These are phyloP conservation scores for Macrostomum lignano DNA, from an alignment of 1,140 invertebrate genomes.

Conservation along the genomic window DNA sequence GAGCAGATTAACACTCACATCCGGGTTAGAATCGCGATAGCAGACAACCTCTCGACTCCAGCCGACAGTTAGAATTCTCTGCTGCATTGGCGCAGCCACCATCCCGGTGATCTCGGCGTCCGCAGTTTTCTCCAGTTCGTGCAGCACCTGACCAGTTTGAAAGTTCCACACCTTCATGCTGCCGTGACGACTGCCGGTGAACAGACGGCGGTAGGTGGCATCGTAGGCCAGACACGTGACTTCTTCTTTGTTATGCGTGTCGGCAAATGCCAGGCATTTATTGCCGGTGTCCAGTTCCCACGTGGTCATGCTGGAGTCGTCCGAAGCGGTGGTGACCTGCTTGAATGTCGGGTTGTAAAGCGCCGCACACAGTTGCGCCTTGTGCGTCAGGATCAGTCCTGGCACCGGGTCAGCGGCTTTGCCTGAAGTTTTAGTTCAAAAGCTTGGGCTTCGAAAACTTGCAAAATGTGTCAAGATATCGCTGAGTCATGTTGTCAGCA, in stretches of 20 bases:
- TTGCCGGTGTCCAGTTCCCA: too few species aligned
- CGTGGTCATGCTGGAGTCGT: constrained; percentile 22
- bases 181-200: constrained; percentile 21
- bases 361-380: constrained; percentile 20
- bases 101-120: constrained; percentile 25
- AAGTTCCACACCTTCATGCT: too few species aligned
- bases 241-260: constrained; percentile 25
- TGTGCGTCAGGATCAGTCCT: too few species aligned
- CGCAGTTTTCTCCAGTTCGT: constrained; percentile 17
- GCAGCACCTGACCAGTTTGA: constrained; percentile 25
- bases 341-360: constrained; percentile 23
- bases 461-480: too few species aligned
- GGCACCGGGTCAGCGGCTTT: too few species aligned
- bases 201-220: constrained; percentile 13
- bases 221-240: constrained; percentile 24
- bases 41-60: constrained; percentile 18
- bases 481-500: too few species aligned
- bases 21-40: too few species aligned
- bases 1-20: too few species aligned
- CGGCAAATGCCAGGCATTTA: constrained; percentile 21
- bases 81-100: constrained; percentile 15
- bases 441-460: too few species aligned
- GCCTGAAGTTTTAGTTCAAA: too few species aligned
- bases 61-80: constrained; percentile 20
- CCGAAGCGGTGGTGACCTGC: constrained; percentile 27